Evolutionary conservation across 2,797 vertebrate genomes (phyloP).

Genomic region (Bufotes viridis): DNA sequence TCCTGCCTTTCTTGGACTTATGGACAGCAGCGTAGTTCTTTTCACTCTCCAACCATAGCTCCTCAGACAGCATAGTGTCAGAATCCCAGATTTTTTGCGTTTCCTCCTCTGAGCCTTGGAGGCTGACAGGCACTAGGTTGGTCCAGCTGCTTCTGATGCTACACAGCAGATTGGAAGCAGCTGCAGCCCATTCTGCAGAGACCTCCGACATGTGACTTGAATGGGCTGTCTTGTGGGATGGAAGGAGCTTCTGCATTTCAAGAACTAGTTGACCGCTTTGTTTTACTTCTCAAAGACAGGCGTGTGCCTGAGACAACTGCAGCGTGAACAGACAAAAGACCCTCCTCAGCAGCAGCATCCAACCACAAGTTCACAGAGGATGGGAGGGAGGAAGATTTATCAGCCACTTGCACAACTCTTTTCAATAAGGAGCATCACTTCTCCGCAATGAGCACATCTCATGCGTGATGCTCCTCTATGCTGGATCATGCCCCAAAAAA

Average conservation of each 20-base stretch:
- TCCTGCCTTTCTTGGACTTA: conserved; percentile 84
- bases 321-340: conserved; percentile 70
- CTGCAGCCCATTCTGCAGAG: conserved; percentile 79
- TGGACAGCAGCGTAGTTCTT: conserved; percentile 79
- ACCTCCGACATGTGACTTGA: conserved; percentile 83
- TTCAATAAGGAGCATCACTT: conserved; percentile 76
- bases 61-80: conserved; percentile 73
- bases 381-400: conserved; percentile 66
- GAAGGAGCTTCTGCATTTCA: conserved; percentile 82
- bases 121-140: conserved; percentile 70
- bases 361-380: conserved; percentile 55
- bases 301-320: conserved; percentile 88
- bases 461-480: conserved; percentile 68
- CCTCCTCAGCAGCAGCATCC: conserved; percentile 55
- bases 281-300: conserved; percentile 82
- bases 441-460: conserved; percentile 63
- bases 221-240: conserved; percentile 81
- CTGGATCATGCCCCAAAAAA: conserved; percentile 65
- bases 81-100: conserved; percentile 78
- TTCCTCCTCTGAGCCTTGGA: conserved; percentile 73
- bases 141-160: conserved; percentile 75
- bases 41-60: conserved; percentile 77
- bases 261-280: conserved; percentile 78
- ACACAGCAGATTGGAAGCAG: conserved; percentile 80
- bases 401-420: conserved; percentile 72